Conservation (phyloP, 2,888 invertebrate species). For the Ditylenchus weischeri region DNA sequence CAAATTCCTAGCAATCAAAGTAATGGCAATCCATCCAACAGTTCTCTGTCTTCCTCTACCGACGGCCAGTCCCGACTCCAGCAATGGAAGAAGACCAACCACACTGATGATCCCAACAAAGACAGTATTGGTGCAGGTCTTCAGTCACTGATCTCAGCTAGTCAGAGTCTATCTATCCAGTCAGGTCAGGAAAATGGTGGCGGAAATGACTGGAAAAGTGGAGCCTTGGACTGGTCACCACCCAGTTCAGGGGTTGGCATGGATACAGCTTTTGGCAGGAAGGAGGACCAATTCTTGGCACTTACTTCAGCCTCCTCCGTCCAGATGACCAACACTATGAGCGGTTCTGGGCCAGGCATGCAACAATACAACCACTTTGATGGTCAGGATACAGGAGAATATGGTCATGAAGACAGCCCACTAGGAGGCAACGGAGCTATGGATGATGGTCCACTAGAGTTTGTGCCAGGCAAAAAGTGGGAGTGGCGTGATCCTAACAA, state of each 20-base stretch:
- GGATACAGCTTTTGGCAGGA: background rate
- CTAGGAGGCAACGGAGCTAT: slow-evolving; percentile 1
- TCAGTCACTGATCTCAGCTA: slow-evolving; percentile 12
- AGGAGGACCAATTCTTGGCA: background rate
- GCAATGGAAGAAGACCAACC: slow-evolving; percentile 30
- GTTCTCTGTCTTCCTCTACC: slow-evolving; percentile 6
- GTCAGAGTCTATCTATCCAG: slow-evolving; percentile 19
- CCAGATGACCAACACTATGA: slow-evolving; percentile 4
- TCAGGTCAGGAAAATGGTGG: slow-evolving; percentile 16
- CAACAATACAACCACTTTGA: slow-evolving; percentile 1
- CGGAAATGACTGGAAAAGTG: slow-evolving; percentile 28
- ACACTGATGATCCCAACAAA: background rate
- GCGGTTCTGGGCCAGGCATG: background rate
- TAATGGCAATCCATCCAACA: slow-evolving; percentile 9
- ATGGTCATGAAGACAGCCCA: background rate
- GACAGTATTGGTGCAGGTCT: slow-evolving; percentile 16
- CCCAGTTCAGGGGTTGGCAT: slow-evolving; percentile 11
- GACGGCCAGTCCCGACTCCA: slow-evolving; percentile 33
- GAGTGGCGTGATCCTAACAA: slow-evolving; percentile 44
- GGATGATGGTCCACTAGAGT: slow-evolving; percentile 40
- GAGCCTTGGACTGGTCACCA: slow-evolving; percentile 32
- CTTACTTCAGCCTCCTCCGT: background rate
- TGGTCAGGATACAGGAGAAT: background rate
- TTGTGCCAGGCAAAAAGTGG: slow-evolving; percentile 50
- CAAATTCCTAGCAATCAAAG: background rate